Base-by-base conservation (phyloP, 2,888 invertebrate genomes). In the Nemotelus pantherinus region DNA sequence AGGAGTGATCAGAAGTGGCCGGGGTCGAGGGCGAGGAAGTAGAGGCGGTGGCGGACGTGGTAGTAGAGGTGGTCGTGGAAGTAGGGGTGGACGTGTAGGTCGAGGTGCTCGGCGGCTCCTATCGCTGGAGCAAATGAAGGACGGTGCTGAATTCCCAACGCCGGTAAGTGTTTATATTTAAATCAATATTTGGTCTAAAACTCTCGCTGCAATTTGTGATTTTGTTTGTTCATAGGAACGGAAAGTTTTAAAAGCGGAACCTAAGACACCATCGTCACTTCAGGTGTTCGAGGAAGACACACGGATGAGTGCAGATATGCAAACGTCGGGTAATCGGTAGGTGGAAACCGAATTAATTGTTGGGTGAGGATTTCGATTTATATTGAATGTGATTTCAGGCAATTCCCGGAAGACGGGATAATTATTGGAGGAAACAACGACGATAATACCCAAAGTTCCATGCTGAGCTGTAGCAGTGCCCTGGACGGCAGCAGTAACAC, bases 401-500 rank as follows among this genome's bases (percentile, higher is more conserved):
- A 85, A 83, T 91, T 81, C 84, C 82, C 83, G 44, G 86, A 87
- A 75, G 85, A 85, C 75, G 81, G 85, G 44, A 87, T 86, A 75
- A 85, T 85, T 75, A 81, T 85, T 2, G 85, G 83, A 76, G 84
- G 86, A 43, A 70, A 70, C n/a, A 70, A 70, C 77, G 92, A 92
- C 83, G 95, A 95, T 82, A 93, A 94, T 85, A 95, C 95, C 3
- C 94, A 94, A 86, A 94, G 93, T 83, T 95, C 95, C n/a, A 90
- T 94, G 47, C 89, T 93, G 81, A 95, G 94, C 84, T 92, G 92
- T 44, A 81, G 83, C 25, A 87, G 87, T 81, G 82, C 84, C 78
- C 80, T 87, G 67, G 87, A 87, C 79, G 79, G 78, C 9, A 64
- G 77, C 25, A 79, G 78, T 60, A 77, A 76, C 41, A 53, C 79